Base-by-base conservation (phyloP, 2,888 invertebrate species). In the Orthosia gracilis region DNA sequence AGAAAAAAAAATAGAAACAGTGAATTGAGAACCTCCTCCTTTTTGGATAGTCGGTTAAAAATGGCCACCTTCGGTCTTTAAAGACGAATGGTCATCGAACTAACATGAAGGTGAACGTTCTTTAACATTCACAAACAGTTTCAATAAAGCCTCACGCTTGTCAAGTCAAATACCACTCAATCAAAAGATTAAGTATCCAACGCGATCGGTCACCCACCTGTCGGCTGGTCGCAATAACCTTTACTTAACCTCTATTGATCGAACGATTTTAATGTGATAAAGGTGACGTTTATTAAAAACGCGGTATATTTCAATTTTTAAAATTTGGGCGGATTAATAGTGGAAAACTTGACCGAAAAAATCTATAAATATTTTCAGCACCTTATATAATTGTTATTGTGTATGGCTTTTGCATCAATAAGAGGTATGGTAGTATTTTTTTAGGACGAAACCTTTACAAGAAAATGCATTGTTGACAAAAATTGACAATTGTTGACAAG, bases 221-320 rank as follows among this genome's bases (percentile, higher is more conserved):
- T 69, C 73, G 31, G 45, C 40, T 31, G 17, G 31, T 49, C 57
- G 54, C 26, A n/a, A 47, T 70, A 78, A 74, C 64, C 73, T 80
- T 80, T 82, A 72, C 83, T 70, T 81, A 58, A 78, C 83, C 67
- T 40, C 9, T 67, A 26, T 68, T 58, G 59, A 70, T 70, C 21
- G 54, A 73, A 54, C 21, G 57, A 58, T 62, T 61, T 50, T 13
- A 18, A 49, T 4, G 18, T 13, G 21, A 40, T 63, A 40, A 31
- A 21, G 21, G 52, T 23, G 15, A 18, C 12, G 11, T 31, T 50
- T 50, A 47, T 21, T 9, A 47, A 4, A 12, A 63, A 52, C 1
- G 9, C 9, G 17, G 1, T 18, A 17, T 18, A 23, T 17, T n/a
- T 50, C 4, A 18, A 21, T 62, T 40, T 17, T 23, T 61, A 54